Evolutionary conservation across 1,140 invertebrate genomes (phyloP).

Genomic region (Drosophila equinoxialis): DNA sequence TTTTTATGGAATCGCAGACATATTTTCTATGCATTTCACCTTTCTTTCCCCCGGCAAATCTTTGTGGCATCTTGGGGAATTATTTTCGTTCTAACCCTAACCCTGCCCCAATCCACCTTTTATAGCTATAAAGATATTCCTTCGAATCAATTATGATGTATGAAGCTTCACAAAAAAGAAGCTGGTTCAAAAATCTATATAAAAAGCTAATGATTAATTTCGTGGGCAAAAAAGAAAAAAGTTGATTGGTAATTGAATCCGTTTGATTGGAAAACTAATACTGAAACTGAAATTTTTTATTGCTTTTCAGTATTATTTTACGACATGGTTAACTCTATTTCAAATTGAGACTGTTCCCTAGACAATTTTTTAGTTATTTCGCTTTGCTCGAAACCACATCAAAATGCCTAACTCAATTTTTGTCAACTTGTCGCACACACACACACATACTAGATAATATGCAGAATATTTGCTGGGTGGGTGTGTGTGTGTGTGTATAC

Average conservation of each 20-base stretch:
- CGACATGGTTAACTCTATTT: background rate
- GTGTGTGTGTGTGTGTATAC: background rate
- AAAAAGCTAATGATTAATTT: no score
- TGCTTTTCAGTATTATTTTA: background rate
- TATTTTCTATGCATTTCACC: no score
- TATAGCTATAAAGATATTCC: no score
- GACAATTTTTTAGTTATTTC: background rate
- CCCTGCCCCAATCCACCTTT: no score
- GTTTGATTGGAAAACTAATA: background rate
- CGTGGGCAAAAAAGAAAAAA: background rate
- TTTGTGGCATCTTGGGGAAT: no score
- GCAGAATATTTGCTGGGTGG: conserved; percentile 48
- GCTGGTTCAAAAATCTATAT: no score
- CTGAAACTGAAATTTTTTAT: background rate
- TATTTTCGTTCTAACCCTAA: no score
- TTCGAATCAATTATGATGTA: no score
- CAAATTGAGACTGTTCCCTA: background rate
- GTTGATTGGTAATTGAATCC: background rate
- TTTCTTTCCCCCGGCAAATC: no score
- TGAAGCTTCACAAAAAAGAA: no score
- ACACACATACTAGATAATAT: conserved; percentile 43
- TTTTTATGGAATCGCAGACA: no score
- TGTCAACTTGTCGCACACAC: conserved; percentile 64
- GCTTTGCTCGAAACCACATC: conserved; percentile 7
- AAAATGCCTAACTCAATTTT: conserved; percentile 65